Evolutionary conservation across 2,113 vertebrate genomes (phyloP).

Genomic region (Xiphophorus hellerii): DNA sequence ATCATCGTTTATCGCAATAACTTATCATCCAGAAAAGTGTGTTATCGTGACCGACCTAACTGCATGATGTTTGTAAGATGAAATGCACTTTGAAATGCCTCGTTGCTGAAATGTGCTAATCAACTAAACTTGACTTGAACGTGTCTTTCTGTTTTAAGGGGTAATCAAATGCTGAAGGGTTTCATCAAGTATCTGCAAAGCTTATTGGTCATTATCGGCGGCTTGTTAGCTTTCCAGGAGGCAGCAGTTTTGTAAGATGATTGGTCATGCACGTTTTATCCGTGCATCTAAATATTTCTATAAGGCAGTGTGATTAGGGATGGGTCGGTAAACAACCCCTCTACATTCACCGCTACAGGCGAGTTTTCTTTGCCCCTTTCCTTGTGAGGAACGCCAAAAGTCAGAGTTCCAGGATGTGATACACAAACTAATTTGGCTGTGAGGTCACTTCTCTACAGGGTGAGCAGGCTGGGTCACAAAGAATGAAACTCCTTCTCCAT

Average conservation of each 20-base stretch:
- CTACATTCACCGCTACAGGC: not conserved
- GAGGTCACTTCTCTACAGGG: constrained; percentile 7
- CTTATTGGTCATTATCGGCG: not conserved
- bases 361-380: not conserved
- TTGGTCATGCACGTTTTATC: not conserved
- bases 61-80: no score
- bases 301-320: not conserved
- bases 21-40: no score
- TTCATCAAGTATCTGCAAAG: not conserved
- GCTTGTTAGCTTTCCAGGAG: not conserved
- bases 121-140: not conserved
- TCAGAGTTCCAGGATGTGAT: constrained; percentile 1
- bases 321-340: not conserved
- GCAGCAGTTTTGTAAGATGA: not conserved
- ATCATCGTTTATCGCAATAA: no score
- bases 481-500: constrained; percentile 2
- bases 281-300: not conserved
- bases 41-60: no score
- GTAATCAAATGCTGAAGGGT: not conserved
- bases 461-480: not conserved
- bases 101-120: no score
- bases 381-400: constrained; percentile 5
- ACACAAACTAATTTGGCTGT: not conserved
- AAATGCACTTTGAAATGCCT: no score
- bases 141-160: no score